Evolutionary conservation across 1,140 invertebrate genomes (phyloP), one percentile per base, ranked within the genome.

Genomic region (Venturia canescens): DNA sequence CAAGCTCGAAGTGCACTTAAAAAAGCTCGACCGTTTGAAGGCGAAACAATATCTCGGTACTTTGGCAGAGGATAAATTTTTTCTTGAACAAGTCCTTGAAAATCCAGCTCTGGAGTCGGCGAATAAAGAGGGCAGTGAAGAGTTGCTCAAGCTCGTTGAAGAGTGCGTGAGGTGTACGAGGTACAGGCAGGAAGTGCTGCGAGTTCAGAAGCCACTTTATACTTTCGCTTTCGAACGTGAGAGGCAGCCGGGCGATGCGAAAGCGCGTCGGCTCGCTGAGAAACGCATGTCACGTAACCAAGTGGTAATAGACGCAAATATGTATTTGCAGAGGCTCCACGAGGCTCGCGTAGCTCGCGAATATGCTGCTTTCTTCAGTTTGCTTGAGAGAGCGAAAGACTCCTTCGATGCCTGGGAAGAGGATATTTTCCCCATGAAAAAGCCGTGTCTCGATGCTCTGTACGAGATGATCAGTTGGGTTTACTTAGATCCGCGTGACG

Each of bases 401-500:
- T 86, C 78, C 29, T 88, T 90, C n/a, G 89, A 90, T 23, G 80
- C 84, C 0, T 86, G 86, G 60, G 53, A 75, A 0, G 29, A 75
- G 3, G 77, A 70, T 5, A 78, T 87, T 74, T 88, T 91, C 27
- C 89, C 89, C 0, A 21, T 85, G 26, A 88, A 86, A 16, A 34
- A 84, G 57, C 81, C 80, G n/a, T 91, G 84, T 60, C 27, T 91
- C 2, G 21, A 86, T 6, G 79, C 71, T 6, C 7, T 91, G 0
- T 91, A 88, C 80, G 83, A 85, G 27, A 88, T 87, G 84, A 80
- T 87, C 23, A 86, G 86, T 6, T 84, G 81, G 66, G 76, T 81
- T 0, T 90, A 91, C 70, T 78, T 90, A 16, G 88, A 90, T 31
- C 79, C 87, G 3, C 83, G 90, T 0, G 84, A 91, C 67, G 78